Evolutionary conservation across 2,797 vertebrate species (phyloP).

Genomic region (Anolis apletophallus): DNA sequence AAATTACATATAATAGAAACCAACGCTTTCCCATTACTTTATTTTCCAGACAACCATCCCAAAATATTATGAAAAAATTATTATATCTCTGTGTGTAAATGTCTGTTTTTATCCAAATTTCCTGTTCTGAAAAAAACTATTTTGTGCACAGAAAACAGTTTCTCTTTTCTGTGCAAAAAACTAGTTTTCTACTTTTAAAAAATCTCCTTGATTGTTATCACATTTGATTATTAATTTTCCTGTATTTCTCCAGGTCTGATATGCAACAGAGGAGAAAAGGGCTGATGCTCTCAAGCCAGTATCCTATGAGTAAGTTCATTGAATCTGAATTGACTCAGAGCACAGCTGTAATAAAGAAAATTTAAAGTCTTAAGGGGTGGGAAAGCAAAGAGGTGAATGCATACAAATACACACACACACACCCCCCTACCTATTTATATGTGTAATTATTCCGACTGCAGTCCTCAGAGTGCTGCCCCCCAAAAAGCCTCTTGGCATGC

Average conservation of each 20-base stretch:
- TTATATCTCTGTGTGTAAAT: too few relatives aligned
- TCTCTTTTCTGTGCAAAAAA: too few relatives aligned
- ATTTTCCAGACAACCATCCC: too few relatives aligned
- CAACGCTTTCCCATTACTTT: too few relatives aligned
- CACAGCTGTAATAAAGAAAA: neutral
- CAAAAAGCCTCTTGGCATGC: neutral
- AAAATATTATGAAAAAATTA: too few relatives aligned
- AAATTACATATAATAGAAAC: too few relatives aligned
- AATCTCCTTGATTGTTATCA: neutral
- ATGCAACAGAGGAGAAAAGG: slow-evolving; percentile 56
- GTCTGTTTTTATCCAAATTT: too few relatives aligned
- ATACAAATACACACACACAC: too few relatives aligned
- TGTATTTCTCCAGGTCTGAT: slow-evolving; percentile 45
- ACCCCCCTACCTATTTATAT: neutral
- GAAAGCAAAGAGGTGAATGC: neutral
- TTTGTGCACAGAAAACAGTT: too few relatives aligned
- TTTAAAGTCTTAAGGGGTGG: neutral
- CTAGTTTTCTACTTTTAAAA: too few relatives aligned
- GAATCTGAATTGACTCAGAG: neutral
- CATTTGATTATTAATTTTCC: slow-evolving; percentile 47
- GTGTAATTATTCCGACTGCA: slow-evolving; percentile 9
- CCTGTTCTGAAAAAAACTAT: too few relatives aligned
- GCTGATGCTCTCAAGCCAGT: neutral
- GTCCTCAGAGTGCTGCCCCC: slow-evolving; percentile 20
- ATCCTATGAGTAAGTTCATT: neutral